Evolutionary conservation across 2,797 vertebrate species (phyloP).

Genomic region (Chaenodraco wilsoni): DNA sequence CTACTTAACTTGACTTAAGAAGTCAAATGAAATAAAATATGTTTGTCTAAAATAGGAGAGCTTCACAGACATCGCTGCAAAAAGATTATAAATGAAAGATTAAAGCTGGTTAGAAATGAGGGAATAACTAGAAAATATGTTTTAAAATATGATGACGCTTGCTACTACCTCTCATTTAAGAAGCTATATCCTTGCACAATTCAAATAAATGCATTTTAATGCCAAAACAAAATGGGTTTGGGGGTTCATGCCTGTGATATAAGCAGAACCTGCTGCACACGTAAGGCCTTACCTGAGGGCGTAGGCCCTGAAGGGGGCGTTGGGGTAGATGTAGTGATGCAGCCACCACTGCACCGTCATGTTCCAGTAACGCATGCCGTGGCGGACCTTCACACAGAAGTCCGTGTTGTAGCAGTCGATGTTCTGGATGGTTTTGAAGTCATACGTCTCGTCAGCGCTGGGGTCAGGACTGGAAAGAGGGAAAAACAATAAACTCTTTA

Average conservation of each 20-base stretch:
- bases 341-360: slow-evolving; percentile 98
- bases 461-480: slow-evolving; percentile 72
- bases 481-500: background rate
- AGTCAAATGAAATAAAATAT: background rate
- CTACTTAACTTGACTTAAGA: too few species aligned
- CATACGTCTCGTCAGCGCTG: slow-evolving; percentile 76
- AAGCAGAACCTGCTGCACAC: background rate
- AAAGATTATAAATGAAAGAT: background rate
- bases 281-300: slow-evolving; percentile 84
- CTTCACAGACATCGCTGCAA: background rate
- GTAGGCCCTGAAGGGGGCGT: slow-evolving; percentile 86
- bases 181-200: background rate
- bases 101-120: background rate
- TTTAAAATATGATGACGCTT: background rate
- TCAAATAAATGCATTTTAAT: background rate
- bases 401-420: slow-evolving; percentile 92
- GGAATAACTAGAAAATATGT: background rate
- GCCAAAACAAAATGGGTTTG: background rate
- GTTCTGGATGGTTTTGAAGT: slow-evolving; percentile 93
- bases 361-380: slow-evolving; percentile 96
- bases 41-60: background rate
- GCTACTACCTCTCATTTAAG: background rate
- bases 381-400: slow-evolving; percentile 93
- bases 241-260: background rate
- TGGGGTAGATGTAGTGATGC: slow-evolving; percentile 92